Conservation (phyloP, 1,140 invertebrate species). For the Phortica variegata region DNA sequence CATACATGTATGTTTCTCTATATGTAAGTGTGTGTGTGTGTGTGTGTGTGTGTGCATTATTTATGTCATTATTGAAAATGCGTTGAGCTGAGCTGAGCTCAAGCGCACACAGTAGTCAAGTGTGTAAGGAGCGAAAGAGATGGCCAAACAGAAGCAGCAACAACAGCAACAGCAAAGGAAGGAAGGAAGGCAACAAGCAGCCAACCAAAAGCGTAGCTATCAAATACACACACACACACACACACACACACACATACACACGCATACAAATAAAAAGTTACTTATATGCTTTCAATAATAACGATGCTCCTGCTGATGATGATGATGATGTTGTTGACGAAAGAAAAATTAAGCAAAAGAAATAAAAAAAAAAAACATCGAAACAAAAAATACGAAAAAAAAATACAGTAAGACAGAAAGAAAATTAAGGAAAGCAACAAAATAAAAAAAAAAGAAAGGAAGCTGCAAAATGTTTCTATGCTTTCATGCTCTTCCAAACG, state of each 20-base stretch:
- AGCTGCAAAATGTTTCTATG: too few species aligned
- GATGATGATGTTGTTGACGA: too few species aligned
- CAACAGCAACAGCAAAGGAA: too few species aligned
- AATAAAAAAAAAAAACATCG: neutral
- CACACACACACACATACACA: constrained; percentile 3
- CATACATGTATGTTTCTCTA: neutral
- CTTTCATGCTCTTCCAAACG: too few species aligned
- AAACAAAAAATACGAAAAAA: neutral
- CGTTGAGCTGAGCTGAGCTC: constrained; percentile 30
- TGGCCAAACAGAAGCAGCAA: too few species aligned
- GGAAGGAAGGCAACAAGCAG: constrained; percentile 34
- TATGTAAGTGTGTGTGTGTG: constrained; percentile 15
- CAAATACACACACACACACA: constrained; percentile 20
- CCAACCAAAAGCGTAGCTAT: constrained; percentile 38
- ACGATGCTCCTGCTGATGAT: too few species aligned
- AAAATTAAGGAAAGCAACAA: too few species aligned
- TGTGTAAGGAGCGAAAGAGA: too few species aligned
- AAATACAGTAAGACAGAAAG: neutral
- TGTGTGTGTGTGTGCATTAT: constrained; percentile 18
- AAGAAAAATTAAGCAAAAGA: too few species aligned
- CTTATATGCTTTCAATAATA: too few species aligned
- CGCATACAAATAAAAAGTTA: constrained; percentile 14
- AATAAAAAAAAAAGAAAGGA: too few species aligned
- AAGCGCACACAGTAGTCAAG: too few species aligned
- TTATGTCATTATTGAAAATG: constrained; percentile 55